Evolutionary conservation across 2,888 invertebrate species (phyloP), one percentile per base, ranked within the genome.

Genomic region (Metellina segmentata): DNA sequence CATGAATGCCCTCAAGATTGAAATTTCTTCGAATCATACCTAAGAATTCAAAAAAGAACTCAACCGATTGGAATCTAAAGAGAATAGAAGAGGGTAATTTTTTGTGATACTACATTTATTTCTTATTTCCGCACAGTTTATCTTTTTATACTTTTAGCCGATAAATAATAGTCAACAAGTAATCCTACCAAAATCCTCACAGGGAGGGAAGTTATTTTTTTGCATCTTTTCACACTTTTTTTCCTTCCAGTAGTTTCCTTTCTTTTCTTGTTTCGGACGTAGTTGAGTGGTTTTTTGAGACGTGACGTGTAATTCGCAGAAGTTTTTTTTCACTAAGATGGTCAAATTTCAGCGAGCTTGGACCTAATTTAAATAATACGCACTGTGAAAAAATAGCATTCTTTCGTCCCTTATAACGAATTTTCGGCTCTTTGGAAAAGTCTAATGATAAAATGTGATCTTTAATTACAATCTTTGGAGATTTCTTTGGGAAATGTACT

Each of bases 361-460:
- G 16, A 49, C 48, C 85, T 86, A 78, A 86, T 86, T 86, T 86
- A 78, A 86, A 86, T 86, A 86, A 70, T 51, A 77, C 48, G 49
- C 34, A 34, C 7, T n/a, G 7, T 19, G 16, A 74, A 78, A 61
- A 85, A 83, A 74, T 70, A 70, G 69, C 61, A 69, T 49, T 13
- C 9, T 70, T 61, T 61, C 13, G 13, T 61, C 16, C 20, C 11
- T 85, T 74, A 34, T 53, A 52, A 53, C 51, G 53, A 79, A 74
- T 83, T 74, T 72, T 74, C 72, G 19, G 19, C 48, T 83, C 72
- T 19, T 20, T 53, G 83, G 13, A 48, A 85, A 75, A 53, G 13
- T 52, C 11, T 53, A 82, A 53, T 48, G 70, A 20, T 61, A 83
- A 83, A 83, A 74, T 20, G 53, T 48, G 48, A 74, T 48, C 72